Percentiles rank a stretch among this genome's conserved stretches.
Evolutionary conservation across 1,140 invertebrate genomes (phyloP).

Genomic region (Drosophila burlai): DNA sequence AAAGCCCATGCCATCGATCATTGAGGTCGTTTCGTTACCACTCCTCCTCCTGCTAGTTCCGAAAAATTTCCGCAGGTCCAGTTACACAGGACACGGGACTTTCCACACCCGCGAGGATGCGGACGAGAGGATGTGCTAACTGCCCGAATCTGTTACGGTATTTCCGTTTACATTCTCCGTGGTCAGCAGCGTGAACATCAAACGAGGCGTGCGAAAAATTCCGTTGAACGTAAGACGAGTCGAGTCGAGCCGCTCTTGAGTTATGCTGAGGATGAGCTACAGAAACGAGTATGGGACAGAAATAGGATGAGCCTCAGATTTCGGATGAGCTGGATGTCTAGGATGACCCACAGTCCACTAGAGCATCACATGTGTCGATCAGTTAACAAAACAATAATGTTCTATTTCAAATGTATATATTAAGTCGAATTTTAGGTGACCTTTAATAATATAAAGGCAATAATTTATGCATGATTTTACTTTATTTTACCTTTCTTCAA

Average conservation of each 20-base stretch:
- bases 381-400: slow-evolving; percentile 48
- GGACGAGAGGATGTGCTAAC: slow-evolving; percentile 44
- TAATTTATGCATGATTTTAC: not conserved
- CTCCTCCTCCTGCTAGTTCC: slow-evolving; percentile 2
- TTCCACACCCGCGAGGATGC: slow-evolving; percentile 29
- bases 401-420: not conserved
- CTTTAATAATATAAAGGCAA: not conserved
- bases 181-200: slow-evolving; percentile 64
- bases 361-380: slow-evolving; percentile 21
- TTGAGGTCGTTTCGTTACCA: slow-evolving; percentile 10
- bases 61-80: slow-evolving; percentile 50
- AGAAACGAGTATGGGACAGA: not conserved
- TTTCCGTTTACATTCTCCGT: slow-evolving; percentile 63
- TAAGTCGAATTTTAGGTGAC: not conserved
- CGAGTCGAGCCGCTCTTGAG: slow-evolving; percentile 30
- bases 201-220: slow-evolving; percentile 73
- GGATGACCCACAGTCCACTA: not conserved
- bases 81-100: slow-evolving; percentile 56
- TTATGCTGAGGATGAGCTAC: not conserved
- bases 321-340: not conserved
- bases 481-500: too few species aligned
- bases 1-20: slow-evolving; percentile 52
- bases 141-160: slow-evolving; percentile 65
- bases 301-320: slow-evolving; percentile 11
- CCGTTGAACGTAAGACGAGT: slow-evolving; percentile 64